A percentile compares a stretch with the other conserved stretches of the same genome.
phyloP scores from a whole-genome alignment of 2,797 vertebrate genomes.

The Todus mexicanus region DNA sequence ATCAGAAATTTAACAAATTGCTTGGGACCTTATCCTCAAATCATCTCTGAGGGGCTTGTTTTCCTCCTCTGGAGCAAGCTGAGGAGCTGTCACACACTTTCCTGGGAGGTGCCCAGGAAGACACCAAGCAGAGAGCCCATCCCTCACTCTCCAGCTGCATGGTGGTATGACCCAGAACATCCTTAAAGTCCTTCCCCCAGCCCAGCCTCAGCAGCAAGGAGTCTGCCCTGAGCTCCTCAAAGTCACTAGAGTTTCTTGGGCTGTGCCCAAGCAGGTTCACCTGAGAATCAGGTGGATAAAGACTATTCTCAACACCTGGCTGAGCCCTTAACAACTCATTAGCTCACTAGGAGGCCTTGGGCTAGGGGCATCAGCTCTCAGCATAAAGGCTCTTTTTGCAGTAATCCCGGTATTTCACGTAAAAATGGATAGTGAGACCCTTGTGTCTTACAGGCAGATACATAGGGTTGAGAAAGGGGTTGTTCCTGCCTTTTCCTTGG shows the following conservation, averaged over 20 bases:
- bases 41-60: neutral
- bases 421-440: fast-evolving
- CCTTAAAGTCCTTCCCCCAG: neutral
- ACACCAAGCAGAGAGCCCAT: neutral
- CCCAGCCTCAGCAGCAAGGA: neutral
- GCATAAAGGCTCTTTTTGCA: neutral
- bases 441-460: fast-evolving
- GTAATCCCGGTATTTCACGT: neutral
- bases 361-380: neutral
- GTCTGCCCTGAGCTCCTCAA: neutral
- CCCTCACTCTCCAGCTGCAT: neutral
- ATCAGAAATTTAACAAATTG: neutral
- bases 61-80: neutral
- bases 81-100: neutral
- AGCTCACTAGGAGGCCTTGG: neutral
- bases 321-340: neutral
- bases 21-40: neutral
- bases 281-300: neutral
- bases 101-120: neutral
- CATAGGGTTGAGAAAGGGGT: neutral
- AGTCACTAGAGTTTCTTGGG: neutral
- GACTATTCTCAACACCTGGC: neutral
- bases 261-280: neutral
- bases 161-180: neutral
- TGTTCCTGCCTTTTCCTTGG: neutral